phyloP scores from a whole-genome alignment of 2,113 vertebrate genomes.

The Hippoglossus stenolepis region DNA sequence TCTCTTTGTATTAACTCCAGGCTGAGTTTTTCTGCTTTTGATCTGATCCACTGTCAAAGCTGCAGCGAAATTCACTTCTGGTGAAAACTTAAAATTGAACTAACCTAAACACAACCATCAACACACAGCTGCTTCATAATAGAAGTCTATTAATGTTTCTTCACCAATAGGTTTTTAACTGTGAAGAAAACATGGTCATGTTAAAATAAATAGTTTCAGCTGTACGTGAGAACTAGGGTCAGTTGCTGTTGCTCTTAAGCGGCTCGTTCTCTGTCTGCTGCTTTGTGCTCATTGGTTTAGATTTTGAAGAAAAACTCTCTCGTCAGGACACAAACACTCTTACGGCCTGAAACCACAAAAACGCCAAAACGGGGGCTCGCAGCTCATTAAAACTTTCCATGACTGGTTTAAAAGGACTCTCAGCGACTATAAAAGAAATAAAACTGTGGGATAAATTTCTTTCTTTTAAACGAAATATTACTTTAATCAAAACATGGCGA shows the following conservation, averaged over 20 bases:
- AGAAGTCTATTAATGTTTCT: background rate
- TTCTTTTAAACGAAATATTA: background rate
- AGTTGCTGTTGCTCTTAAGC: background rate
- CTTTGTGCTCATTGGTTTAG: background rate
- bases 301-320: background rate
- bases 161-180: background rate
- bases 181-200: background rate
- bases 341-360: background rate
- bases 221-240: background rate
- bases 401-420: background rate
- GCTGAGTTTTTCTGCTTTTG: background rate
- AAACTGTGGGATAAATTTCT: background rate
- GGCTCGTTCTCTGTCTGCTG: background rate
- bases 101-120: background rate
- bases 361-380: background rate
- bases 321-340: background rate
- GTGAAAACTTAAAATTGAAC: too few species aligned
- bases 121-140: background rate
- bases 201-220: slow-evolving; percentile 4
- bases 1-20: background rate
- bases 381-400: background rate
- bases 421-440: background rate
- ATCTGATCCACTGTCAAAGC: background rate
- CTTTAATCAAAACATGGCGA: background rate
- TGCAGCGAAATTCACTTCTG: too few species aligned